Percentiles rank a stretch among this genome's conserved stretches.
phyloP scores from a whole-genome alignment of 2,113 vertebrate species.

The Anseranas semipalmata region DNA sequence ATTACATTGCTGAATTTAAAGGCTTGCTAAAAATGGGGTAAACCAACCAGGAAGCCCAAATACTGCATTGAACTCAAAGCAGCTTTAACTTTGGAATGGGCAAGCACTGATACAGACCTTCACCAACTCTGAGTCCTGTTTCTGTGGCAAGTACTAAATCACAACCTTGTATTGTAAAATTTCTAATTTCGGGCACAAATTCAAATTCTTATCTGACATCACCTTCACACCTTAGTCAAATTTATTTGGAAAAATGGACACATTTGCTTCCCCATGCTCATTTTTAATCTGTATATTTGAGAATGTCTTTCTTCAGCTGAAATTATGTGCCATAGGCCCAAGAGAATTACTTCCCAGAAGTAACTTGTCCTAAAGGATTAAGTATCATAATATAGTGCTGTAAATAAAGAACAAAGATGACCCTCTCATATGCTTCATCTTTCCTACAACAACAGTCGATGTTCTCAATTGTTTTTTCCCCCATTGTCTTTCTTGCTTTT shows the following conservation, averaged over 20 bases:
- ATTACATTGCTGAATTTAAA: background rate
- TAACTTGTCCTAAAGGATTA: background rate
- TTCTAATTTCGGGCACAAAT: background rate
- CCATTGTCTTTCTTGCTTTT: background rate
- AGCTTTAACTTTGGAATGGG: background rate
- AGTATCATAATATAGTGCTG: background rate
- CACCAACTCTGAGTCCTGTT: background rate
- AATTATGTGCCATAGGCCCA: background rate
- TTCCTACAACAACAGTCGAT: background rate
- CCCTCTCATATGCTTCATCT: background rate
- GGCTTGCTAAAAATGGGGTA: background rate
- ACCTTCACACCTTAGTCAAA: background rate
- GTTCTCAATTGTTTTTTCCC: background rate
- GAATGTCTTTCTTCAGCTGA: background rate
- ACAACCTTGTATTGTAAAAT: background rate
- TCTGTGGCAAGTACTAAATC: background rate
- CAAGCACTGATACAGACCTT: background rate
- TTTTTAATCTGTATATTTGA: background rate
- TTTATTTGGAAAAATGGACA: background rate
- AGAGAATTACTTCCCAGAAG: background rate
- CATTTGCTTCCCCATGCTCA: background rate
- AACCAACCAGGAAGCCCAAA: background rate
- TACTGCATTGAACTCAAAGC: background rate
- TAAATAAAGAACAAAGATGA: constrained; percentile 2
- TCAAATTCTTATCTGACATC: background rate